Evolutionary conservation across 2,113 vertebrate species (phyloP).

Genomic region (Leptodactylus fuscus): DNA sequence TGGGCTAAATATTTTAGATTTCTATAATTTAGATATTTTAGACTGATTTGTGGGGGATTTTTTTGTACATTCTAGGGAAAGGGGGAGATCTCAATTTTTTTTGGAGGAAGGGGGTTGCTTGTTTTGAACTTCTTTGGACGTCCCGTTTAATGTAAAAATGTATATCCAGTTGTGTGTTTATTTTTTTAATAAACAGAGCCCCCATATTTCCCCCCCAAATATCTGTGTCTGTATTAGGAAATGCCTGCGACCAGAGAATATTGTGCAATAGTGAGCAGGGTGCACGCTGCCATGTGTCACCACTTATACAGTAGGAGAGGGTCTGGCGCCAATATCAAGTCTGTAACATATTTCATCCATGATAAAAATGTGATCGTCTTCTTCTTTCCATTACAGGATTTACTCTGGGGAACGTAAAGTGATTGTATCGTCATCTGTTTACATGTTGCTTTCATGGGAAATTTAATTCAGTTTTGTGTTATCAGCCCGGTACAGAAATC

Average conservation of each 20-base stretch:
- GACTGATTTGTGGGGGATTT: too few relatives aligned
- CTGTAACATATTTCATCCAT: slow-evolving; percentile 23
- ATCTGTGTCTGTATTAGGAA: neutral
- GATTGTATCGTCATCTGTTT: slow-evolving; percentile 36
- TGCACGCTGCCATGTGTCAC: neutral
- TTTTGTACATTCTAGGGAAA: too few relatives aligned
- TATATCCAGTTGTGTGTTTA: neutral
- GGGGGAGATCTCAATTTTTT: too few relatives aligned
- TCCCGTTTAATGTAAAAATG: too few relatives aligned
- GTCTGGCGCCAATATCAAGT: slow-evolving; percentile 1
- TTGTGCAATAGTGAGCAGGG: neutral
- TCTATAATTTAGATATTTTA: too few relatives aligned
- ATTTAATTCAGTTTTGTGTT: slow-evolving; percentile 32
- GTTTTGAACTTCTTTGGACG: too few relatives aligned
- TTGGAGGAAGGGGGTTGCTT: too few relatives aligned
- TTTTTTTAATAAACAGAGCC: neutral
- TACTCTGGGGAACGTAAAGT: neutral
- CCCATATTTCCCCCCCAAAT: neutral
- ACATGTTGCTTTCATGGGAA: slow-evolving; percentile 41
- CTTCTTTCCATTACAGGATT: slow-evolving; percentile 3
- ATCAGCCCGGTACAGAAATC: slow-evolving; percentile 35
- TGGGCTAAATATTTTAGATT: too few relatives aligned
- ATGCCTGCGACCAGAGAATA: neutral
- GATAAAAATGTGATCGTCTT: slow-evolving; percentile 27
- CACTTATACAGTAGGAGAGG: too few relatives aligned